Percentiles rank a stretch among this genome's conserved stretches.
These are phyloP conservation scores for Aquatica leii DNA, from an alignment of 2,888 invertebrate species.

Conservation along the genomic window DNA sequence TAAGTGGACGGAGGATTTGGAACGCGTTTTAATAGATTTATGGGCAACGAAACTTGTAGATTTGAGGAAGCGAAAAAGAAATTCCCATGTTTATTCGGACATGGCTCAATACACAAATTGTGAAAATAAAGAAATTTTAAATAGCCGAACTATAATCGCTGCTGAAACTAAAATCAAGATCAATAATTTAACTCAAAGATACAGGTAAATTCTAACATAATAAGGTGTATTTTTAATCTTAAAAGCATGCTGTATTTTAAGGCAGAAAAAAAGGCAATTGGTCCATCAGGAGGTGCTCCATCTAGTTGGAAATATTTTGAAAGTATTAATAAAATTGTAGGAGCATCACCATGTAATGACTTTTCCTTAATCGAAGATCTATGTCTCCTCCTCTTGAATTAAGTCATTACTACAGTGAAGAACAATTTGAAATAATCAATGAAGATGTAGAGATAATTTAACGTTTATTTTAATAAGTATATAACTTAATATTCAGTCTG, in stretches of 20 bases:
- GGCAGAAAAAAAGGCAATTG: conserved; percentile 4
- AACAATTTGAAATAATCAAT: no score
- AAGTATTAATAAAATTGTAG: conserved; percentile 7
- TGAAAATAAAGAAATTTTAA: not conserved
- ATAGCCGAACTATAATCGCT: not conserved
- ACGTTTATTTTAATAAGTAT: no score
- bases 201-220: not conserved
- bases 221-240: not conserved
- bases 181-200: conserved; percentile 10
- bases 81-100: conserved; percentile 9
- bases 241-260: not conserved
- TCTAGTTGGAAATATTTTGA: conserved; percentile 12
- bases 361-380: not conserved
- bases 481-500: no score
- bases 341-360: not conserved
- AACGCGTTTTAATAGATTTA: no score
- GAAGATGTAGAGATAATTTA: no score
- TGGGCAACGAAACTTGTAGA: no score
- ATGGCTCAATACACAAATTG: not conserved
- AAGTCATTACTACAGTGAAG: no score
- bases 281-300: conserved; percentile 3
- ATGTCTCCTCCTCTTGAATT: no score
- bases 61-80: conserved; percentile 2
- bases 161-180: not conserved
- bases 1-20: no score